Evolutionary conservation across 2,797 vertebrate species (phyloP).

Genomic region (Staurois parvus): DNA sequence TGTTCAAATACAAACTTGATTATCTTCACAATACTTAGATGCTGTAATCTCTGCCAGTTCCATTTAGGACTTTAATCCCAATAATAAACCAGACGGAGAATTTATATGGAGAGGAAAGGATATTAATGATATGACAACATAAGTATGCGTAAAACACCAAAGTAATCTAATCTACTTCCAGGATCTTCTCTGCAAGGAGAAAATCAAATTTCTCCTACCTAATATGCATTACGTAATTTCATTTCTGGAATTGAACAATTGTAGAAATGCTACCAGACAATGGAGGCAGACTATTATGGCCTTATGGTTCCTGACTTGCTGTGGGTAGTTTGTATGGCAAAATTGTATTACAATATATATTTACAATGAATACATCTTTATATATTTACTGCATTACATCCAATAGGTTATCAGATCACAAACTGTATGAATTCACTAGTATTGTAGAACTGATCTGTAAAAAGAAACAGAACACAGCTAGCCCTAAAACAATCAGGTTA

Average conservation of each 20-base stretch:
- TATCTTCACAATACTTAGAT: constrained; percentile 9
- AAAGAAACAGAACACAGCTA: not conserved
- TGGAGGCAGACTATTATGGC: not conserved
- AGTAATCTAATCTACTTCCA: constrained; percentile 56
- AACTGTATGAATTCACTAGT: not conserved
- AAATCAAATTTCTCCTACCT: constrained; percentile 54
- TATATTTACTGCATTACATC: not conserved
- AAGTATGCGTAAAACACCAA: constrained; percentile 45
- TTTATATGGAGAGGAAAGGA: constrained; percentile 26
- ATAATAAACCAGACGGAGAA: constrained; percentile 55
- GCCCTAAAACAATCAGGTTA: not conserved
- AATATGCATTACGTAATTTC: constrained; percentile 52
- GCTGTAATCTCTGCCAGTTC: constrained; percentile 46
- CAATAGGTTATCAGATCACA: not conserved
- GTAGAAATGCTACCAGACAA: constrained; percentile 32
- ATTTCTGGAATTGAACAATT: constrained; percentile 60
- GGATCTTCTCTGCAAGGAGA: constrained; percentile 45
- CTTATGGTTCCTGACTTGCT: not conserved
- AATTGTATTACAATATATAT: not conserved
- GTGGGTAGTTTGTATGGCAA: not conserved
- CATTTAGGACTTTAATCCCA: constrained; percentile 41
- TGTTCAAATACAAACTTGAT: constrained; percentile 34
- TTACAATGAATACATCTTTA: no score
- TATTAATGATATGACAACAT: constrained; percentile 32
- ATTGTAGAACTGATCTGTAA: not conserved